These are phyloP conservation scores for Perdix hodgsoniae DNA, from an alignment of 2,797 vertebrate species.

Conservation along the genomic window DNA sequence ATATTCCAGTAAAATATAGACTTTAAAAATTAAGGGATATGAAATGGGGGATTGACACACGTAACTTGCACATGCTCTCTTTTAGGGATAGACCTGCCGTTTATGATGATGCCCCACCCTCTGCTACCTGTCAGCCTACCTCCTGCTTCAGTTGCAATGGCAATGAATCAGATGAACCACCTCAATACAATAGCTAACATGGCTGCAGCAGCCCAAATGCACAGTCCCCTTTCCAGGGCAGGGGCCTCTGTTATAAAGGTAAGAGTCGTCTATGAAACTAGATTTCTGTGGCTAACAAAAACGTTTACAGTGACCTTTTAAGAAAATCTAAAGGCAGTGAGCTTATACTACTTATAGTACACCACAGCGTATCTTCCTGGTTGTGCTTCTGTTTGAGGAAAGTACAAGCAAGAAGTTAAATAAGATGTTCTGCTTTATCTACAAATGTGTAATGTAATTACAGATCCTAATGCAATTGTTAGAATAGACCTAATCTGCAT, in stretches of 20 bases:
- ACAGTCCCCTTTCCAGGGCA: constrained; percentile 88
- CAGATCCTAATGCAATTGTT: background rate
- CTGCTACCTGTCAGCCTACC: constrained; percentile 93
- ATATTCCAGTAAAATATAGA: background rate
- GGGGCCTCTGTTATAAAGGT: constrained; percentile 95
- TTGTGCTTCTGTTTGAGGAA: background rate
- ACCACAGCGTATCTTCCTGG: background rate
- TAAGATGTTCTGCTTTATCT: background rate
- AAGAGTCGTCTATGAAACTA: constrained; percentile 31
- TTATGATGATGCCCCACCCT: constrained; percentile 95
- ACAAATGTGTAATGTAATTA: background rate
- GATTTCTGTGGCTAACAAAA: background rate
- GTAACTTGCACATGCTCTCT: background rate
- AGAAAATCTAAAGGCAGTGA: background rate
- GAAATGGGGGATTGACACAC: background rate
- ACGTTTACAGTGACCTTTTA: background rate
- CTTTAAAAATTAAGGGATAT: background rate
- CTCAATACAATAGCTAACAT: constrained; percentile 92
- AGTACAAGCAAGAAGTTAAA: background rate
- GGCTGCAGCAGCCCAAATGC: constrained; percentile 89
- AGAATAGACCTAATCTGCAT: background rate
- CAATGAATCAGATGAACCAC: constrained; percentile 96
- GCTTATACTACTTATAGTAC: background rate
- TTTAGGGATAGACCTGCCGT: constrained; percentile 90
- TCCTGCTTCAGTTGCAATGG: constrained; percentile 92